phyloP scores from a whole-genome alignment of 2,888 invertebrate genomes.

The Heterodera filipjevi region DNA sequence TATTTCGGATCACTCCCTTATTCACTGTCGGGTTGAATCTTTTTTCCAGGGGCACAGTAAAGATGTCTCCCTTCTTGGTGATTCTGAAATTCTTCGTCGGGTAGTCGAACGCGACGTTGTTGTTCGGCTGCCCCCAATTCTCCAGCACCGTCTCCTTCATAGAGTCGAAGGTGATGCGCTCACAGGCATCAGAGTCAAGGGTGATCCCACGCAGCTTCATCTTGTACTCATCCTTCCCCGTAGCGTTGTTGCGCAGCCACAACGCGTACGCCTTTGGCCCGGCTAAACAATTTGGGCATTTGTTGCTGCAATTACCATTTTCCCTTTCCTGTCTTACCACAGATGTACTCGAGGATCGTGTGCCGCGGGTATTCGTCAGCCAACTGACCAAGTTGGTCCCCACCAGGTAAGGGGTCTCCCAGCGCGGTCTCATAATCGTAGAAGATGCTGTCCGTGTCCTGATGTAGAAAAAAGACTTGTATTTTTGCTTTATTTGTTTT shows the following conservation, averaged over 20 bases:
- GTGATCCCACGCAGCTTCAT: conserved; percentile 22
- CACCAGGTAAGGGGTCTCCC: not conserved
- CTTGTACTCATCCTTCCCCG: not conserved
- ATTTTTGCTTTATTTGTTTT: too few species aligned
- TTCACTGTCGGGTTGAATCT: not conserved
- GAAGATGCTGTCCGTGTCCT: conserved; percentile 34
- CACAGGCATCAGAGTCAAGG: not conserved
- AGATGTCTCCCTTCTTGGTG: not conserved
- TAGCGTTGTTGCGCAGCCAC: not conserved
- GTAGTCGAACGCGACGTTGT: not conserved
- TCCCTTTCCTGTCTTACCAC: not conserved
- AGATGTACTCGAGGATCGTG: conserved; percentile 19
- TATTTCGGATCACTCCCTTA: not conserved
- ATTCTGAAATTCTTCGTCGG: not conserved
- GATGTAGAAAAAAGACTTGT: too few species aligned
- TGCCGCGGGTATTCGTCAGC: conserved; percentile 13
- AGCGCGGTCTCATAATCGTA: not conserved
- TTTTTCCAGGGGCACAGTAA: too few species aligned
- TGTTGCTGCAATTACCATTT: not conserved
- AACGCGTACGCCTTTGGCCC: not conserved
- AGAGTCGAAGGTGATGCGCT: not conserved
- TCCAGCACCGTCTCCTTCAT: conserved; percentile 11
- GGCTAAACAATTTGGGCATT: too few species aligned
- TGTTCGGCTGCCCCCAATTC: not conserved
- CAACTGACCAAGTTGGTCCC: not conserved